Evolutionary conservation across 2,888 invertebrate genomes (phyloP), one percentile per base, ranked within the genome.

Genomic region (Machimus atricapillus): DNA sequence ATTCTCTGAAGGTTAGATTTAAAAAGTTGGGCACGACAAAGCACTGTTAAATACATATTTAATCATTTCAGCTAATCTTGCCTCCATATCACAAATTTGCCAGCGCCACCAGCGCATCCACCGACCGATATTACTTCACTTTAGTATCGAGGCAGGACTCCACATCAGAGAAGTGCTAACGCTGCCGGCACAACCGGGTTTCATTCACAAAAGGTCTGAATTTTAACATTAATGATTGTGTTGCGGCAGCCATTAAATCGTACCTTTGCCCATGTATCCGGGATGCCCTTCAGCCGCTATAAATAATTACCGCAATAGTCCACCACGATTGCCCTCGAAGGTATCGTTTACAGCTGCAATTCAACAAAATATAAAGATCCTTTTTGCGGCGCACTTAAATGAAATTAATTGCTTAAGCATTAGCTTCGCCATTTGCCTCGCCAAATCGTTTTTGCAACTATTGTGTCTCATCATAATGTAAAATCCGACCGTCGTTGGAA

Each of bases 181-280:
- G 34, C 34, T 5, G 5, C 34, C 34, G 2, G 2, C 46, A 16
- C 46, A 46, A 46, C 14, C 46, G 4, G 46, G 46, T 14, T 46
- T 3, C 46, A 31, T 31, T 31, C 3, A 56, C 56, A 78, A 78
- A n/a, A 78, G 46, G 46, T 78, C 78, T 78, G 82, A 82, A 82
- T 82, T 82, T 82, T 82, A 82, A 82, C 82, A 82, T 82, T 82
- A 82, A 82, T 58, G 82, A 82, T 82, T 56, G 82, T 58, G 78
- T 58, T 56, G 82, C 58, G 82, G 82, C 43, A 19, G n/a, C 58
- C 82, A 58, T 82, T 82, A 82, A 82, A 58, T 82, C 58, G 27
- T 58, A 82, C 82, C 82, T 82, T 82, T 82, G n/a, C 1, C 56
- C 56, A 56, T 82, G 43, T 34, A 37, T 58, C n/a, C 58, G 0